These are phyloP conservation scores for Enteromius radiatus DNA, from an alignment of 2,797 vertebrate species.

Conservation along the genomic window DNA sequence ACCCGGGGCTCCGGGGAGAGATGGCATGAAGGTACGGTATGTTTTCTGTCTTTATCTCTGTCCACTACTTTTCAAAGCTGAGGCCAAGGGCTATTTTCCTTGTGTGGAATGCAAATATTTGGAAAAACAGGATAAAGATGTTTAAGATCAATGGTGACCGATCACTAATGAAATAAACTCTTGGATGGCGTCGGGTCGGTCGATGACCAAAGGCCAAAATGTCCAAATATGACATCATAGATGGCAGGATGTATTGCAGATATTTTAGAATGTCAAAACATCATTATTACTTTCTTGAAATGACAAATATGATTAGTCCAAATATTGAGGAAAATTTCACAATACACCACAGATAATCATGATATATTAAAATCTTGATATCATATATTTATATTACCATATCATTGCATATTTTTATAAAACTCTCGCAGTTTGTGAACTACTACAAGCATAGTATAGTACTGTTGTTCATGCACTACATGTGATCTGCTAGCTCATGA, in stretches of 20 bases:
- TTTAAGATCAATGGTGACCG: conserved; percentile 38
- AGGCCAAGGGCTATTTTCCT: conserved; percentile 30
- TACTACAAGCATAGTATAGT: neutral
- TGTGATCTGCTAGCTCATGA: neutral
- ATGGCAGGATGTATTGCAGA: conserved; percentile 19
- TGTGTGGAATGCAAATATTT: conserved; percentile 53
- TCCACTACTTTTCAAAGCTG: conserved; percentile 15
- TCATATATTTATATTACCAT: neutral
- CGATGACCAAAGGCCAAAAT: neutral
- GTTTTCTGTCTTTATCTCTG: conserved; percentile 45
- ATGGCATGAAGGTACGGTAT: conserved; percentile 90
- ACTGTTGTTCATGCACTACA: neutral
- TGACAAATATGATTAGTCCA: conserved; percentile 21
- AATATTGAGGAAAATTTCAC: conserved; percentile 34
- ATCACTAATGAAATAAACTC: conserved; percentile 50
- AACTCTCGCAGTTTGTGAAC: neutral
- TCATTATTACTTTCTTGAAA: conserved; percentile 33
- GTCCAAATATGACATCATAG: conserved; percentile 25
- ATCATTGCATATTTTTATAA: neutral
- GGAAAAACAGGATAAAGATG: conserved; percentile 47
- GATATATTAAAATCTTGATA: neutral
- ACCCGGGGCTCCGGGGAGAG: conserved; percentile 90
- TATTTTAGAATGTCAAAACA: conserved; percentile 38
- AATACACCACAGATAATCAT: conserved; percentile 13
- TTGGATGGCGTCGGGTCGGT: conserved; percentile 1